Evolutionary conservation across 2,113 vertebrate species (phyloP), one percentile per base, ranked within the genome.

Genomic region (Thryonomys swinderianus): DNA sequence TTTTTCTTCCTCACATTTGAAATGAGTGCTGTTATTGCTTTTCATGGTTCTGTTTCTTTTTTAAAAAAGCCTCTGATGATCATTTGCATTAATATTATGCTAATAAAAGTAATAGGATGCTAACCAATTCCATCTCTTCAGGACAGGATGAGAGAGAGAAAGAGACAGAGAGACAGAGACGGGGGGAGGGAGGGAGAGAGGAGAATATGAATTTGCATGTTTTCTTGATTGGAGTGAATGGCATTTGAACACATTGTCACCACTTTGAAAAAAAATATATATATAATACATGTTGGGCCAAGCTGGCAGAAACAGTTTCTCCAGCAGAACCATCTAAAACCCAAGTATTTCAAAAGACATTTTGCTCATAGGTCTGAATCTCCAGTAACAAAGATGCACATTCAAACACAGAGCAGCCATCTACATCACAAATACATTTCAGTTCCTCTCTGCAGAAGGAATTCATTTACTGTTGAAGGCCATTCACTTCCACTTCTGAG

Each of bases 81-180:
- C 62, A 96, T 97, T 61, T 97, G 96, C 95, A 96, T 97, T 96
- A 97, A 97, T 97, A 97, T 97, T 97, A 97, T 97, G 97, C 91
- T 97, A 97, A 97, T 97, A 97, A 97, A 97, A 97, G 90, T 96
- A 93, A 96, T 80, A 53, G 67, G 84, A 97, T 96, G 96, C 91
- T 97, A 96, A 97, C 94, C 93, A 97, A 97, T 96, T 97, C 91
- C 88, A 93, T 84, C 91, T 95, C 93, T 94, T 88, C 91, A 78
- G 94, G 84, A 93, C 80, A 89, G 37, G 69, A 97, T 96, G 94
- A 96, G 86, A 86, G 87, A 95, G 37, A 92, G 84, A 96, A 48
- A 90, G 57, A 25, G 61, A 64, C 23, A 45, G 71, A 7, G 71
- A 42, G 40, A 45, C n/a, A n/a, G n/a, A n/a, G n/a, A n/a, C n/a